These are phyloP conservation scores for Condylostylus longicornis DNA, from an alignment of 1,140 invertebrate genomes.

Conservation along the genomic window DNA sequence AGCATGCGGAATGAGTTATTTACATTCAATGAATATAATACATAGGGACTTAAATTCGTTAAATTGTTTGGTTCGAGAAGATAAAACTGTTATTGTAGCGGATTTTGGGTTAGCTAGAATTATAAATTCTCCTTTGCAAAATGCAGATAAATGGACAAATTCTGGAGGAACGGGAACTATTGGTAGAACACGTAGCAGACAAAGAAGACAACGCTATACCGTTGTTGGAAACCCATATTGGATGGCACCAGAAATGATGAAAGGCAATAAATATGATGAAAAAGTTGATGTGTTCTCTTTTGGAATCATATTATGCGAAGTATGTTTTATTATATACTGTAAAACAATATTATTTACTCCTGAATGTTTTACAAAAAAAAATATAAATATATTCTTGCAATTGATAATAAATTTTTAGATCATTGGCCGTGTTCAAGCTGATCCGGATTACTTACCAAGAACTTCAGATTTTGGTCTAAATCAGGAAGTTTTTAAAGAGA, in stretches of 20 bases:
- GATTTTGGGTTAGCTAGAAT: slow-evolving; percentile 89
- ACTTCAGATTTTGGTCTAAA: slow-evolving; percentile 84
- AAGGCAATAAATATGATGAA: slow-evolving; percentile 88
- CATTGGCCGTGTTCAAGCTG: slow-evolving; percentile 81
- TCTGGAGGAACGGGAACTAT: slow-evolving; percentile 32
- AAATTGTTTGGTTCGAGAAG: slow-evolving; percentile 85
- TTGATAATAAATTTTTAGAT: slow-evolving; percentile 41
- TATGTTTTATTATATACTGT: slow-evolving; percentile 28
- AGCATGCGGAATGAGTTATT: slow-evolving; percentile 79
- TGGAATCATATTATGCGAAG: slow-evolving; percentile 90
- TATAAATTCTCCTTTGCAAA: slow-evolving; percentile 42
- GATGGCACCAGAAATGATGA: slow-evolving; percentile 99
- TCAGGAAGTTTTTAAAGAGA: slow-evolving; percentile 69
- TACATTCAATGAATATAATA: slow-evolving; percentile 88
- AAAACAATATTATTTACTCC: neutral
- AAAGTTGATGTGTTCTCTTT: slow-evolving; percentile 96
- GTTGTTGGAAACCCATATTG: slow-evolving; percentile 90
- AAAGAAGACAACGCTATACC: slow-evolving; percentile 38
- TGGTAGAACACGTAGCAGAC: slow-evolving; percentile 31
- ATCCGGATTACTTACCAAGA: slow-evolving; percentile 80
- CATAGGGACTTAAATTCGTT: slow-evolving; percentile 93
- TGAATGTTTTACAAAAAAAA: neutral
- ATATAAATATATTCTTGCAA: neutral
- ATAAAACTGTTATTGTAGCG: slow-evolving; percentile 80
- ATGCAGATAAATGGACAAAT: neutral